Conservation (phyloP, 2,888 invertebrate species). For the Coelinius sp. region DNA sequence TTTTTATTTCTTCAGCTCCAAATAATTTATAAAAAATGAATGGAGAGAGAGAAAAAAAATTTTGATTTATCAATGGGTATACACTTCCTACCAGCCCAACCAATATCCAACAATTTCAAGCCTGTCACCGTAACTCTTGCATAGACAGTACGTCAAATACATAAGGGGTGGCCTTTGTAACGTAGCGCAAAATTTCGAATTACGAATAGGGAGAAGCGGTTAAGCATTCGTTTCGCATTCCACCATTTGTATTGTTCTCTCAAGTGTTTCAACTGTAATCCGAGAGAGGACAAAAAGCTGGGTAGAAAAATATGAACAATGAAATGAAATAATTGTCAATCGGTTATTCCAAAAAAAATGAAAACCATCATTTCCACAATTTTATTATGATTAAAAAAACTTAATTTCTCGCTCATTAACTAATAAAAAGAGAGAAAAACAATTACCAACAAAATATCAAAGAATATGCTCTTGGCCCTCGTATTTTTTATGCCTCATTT, state of each 20-base stretch:
- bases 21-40: not conserved
- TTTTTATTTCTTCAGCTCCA: not conserved
- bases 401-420: not conserved
- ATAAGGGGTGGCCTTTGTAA: constrained; percentile 29
- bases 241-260: constrained; percentile 22
- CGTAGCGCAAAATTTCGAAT: constrained; percentile 21
- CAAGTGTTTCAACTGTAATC: constrained; percentile 16
- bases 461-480: not conserved
- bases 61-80: not conserved
- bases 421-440: not conserved
- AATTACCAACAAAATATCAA: not conserved
- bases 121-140: constrained; percentile 28
- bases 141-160: constrained; percentile 32
- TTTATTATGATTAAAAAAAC: not conserved
- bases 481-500: constrained; percentile 1
- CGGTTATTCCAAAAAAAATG: not conserved
- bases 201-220: constrained; percentile 18
- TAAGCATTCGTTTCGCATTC: constrained; percentile 28
- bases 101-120: constrained; percentile 29
- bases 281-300: not conserved
- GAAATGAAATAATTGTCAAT: not conserved
- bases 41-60: not conserved
- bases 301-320: not conserved
- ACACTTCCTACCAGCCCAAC: constrained; percentile 2
- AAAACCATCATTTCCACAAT: not conserved